Evolutionary conservation across 2,797 vertebrate genomes (phyloP), one percentile per base, ranked within the genome.

Genomic region (Stomatorhinus walkeri): DNA sequence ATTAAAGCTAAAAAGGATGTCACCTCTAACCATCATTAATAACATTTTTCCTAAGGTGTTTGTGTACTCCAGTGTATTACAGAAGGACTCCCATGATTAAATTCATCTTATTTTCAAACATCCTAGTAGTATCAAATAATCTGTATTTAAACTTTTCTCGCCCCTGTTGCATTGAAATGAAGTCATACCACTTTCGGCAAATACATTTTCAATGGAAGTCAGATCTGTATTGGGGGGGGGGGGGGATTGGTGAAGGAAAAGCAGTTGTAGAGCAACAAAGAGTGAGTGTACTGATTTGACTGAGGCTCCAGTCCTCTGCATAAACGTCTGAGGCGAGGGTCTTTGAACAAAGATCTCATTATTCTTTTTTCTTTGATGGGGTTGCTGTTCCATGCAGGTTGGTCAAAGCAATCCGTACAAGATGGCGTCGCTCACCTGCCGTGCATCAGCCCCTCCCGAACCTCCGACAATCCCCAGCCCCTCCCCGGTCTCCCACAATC

Each of bases 271-370:
- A 85, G 76, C 88, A 89, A 89, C 85, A 40, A 43, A 81, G 87
- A 68, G 28, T 56, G 28, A 81, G 88, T 85, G 59, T 59, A 40
- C 85, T 76, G 68, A 85, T 89, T 86, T 90, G 87, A 90, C 90
- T 91, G 90, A 90, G 87, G 88, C 88, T 79, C 87, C 87, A 87
- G 24, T 46, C 83, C n/a, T 28, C 48, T 89, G 52, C 87, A 89
- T 90, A 51, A 88, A 89, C 89, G 79, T 85, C 86, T 85, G 85
- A 89, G 81, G 43, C 4, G 72, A 83, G 59, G 19, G 43, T 8
- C 28, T 12, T 40, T 43, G 56, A 54, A 68, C 49, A 87, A 48
- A 46, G n/a, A 48, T 1, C 59, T 6, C 14, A 56, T 54, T 59
- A 49, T 81, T 46, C 32, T 10, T 4, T 68, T 40, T 48, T 19